A percentile compares a stretch with the other conserved stretches of the same genome.
Evolutionary conservation across 2,113 vertebrate genomes (phyloP).

Genomic region (Xyrauchen texanus): DNA sequence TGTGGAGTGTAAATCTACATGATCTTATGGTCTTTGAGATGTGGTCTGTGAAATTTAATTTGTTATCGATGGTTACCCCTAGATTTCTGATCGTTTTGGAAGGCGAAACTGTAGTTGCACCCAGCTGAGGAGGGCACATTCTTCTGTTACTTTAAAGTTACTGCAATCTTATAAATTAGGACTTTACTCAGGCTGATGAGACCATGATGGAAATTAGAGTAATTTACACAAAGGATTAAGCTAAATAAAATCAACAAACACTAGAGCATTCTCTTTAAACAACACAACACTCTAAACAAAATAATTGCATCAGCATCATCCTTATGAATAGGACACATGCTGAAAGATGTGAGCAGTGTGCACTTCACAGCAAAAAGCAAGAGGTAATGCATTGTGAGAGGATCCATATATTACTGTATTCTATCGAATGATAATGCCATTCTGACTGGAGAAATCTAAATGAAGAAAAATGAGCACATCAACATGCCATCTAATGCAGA

Average conservation of each 20-base stretch:
- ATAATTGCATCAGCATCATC: background rate
- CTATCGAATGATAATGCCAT: background rate
- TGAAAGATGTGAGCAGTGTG: background rate
- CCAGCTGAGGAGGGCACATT: conserved; percentile 18
- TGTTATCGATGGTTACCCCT: no score
- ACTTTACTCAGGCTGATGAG: background rate
- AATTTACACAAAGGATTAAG: background rate
- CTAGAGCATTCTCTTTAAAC: background rate
- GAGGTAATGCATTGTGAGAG: background rate
- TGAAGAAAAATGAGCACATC: background rate
- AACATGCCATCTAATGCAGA: background rate
- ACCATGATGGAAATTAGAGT: background rate
- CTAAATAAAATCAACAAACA: background rate
- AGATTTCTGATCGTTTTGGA: no score
- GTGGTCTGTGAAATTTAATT: no score
- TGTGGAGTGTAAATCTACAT: no score
- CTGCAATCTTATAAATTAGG: conserved; percentile 1
- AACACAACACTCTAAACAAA: background rate
- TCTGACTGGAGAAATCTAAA: background rate
- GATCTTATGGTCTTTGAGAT: no score
- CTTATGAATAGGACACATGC: no score
- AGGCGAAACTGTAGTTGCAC: no score
- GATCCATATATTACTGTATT: background rate
- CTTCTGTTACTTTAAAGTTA: conserved; percentile 3
- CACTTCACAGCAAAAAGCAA: background rate